These are phyloP conservation scores for Cynocephalus volans DNA, from an alignment of 2,113 vertebrate genomes.

Conservation along the genomic window DNA sequence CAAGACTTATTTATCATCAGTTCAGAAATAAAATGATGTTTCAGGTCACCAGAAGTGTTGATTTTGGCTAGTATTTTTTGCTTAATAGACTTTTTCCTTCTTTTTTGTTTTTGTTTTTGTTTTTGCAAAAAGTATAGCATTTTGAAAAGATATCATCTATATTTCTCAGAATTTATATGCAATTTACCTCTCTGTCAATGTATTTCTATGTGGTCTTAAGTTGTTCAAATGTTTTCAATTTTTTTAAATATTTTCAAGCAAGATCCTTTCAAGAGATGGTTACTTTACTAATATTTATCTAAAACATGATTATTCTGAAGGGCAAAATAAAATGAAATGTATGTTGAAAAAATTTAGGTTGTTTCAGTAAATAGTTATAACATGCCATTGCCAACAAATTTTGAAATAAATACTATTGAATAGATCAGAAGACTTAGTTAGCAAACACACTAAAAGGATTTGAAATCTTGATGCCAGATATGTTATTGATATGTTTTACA, in stretches of 20 bases:
- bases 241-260: constrained; percentile 26
- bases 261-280: constrained; percentile 35
- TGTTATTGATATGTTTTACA: constrained; percentile 57
- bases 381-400: neutral
- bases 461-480: constrained; percentile 53
- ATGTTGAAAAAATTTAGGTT: constrained; percentile 22
- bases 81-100: neutral
- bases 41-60: constrained; percentile 26
- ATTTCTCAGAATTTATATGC: constrained; percentile 62
- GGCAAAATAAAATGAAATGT: constrained; percentile 72
- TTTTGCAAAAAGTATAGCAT: neutral
- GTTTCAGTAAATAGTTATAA: constrained; percentile 73
- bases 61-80: constrained; percentile 26
- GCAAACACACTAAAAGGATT: constrained; percentile 58
- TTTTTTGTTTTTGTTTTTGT: neutral
- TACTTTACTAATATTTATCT: constrained; percentile 53
- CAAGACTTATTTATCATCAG: neutral
- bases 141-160: constrained; percentile 68
- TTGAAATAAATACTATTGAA: constrained; percentile 65
- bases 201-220: constrained; percentile 62
- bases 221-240: constrained; percentile 51
- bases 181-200: constrained; percentile 53
- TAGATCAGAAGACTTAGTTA: constrained; percentile 66
- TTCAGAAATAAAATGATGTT: constrained; percentile 53
- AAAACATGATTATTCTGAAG: constrained; percentile 45